Evolutionary conservation across 2,888 invertebrate species (phyloP).

Genomic region (Tromatobia lineatoria): DNA sequence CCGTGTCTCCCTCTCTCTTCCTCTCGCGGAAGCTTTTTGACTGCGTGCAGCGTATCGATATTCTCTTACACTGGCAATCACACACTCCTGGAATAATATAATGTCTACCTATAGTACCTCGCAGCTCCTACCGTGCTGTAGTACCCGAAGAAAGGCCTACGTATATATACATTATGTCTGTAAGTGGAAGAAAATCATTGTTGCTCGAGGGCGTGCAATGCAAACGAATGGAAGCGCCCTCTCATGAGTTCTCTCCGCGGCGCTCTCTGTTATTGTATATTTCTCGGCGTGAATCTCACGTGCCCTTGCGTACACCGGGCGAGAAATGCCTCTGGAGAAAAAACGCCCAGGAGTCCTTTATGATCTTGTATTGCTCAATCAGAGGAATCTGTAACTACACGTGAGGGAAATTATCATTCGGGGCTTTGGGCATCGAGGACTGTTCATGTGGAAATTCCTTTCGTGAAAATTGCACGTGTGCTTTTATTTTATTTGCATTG

Average conservation of each 20-base stretch:
- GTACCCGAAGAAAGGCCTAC: not conserved
- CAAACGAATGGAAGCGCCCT: conserved; percentile 38
- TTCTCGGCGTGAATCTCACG: conserved; percentile 38
- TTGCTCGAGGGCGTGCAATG: conserved; percentile 53
- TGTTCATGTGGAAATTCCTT: conserved; percentile 5
- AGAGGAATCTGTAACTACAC: conserved; percentile 16
- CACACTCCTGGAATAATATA: conserved; percentile 51
- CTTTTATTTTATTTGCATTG: not conserved
- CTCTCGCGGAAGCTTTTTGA: not conserved
- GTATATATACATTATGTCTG: not conserved
- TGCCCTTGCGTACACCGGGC: conserved; percentile 44
- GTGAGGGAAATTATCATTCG: not conserved
- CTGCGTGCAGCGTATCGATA: conserved; percentile 29
- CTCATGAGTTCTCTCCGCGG: not conserved
- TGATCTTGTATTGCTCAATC: conserved; percentile 26
- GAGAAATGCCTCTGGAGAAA: conserved; percentile 37
- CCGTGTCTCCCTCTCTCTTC: conserved; percentile 17
- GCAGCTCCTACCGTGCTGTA: not conserved
- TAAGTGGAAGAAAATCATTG: conserved; percentile 50
- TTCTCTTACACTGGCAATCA: conserved; percentile 57
- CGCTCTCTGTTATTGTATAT: conserved; percentile 28
- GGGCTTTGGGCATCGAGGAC: not conserved
- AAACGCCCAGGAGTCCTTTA: conserved; percentile 12
- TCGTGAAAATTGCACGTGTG: not conserved
- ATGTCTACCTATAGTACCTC: conserved; percentile 35